These are phyloP conservation scores for Sus cebifrons DNA, from an alignment of 2,797 vertebrate genomes.

Conservation along the genomic window DNA sequence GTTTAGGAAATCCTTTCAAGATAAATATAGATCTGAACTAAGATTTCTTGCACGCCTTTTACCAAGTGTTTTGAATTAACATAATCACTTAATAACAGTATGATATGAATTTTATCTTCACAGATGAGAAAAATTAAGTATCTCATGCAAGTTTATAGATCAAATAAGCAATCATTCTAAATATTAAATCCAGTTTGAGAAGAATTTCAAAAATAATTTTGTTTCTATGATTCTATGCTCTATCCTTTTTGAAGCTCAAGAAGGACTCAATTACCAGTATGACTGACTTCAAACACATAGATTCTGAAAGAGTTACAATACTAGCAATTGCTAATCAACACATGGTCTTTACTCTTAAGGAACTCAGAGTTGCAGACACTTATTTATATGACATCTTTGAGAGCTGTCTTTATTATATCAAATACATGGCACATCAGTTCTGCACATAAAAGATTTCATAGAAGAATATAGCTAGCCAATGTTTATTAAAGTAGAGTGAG, in stretches of 20 bases:
- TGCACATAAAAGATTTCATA: background rate
- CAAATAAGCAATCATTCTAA: background rate
- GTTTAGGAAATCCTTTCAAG: background rate
- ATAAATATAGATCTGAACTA: background rate
- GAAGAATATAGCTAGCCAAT: background rate
- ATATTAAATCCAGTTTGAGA: conserved; percentile 40
- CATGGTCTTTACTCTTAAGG: conserved; percentile 36
- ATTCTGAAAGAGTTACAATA: conserved; percentile 51
- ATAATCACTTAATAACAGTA: background rate
- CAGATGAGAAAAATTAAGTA: conserved; percentile 52
- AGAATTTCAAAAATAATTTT: conserved; percentile 59
- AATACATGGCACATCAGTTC: background rate
- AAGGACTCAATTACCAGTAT: background rate
- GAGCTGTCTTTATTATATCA: background rate
- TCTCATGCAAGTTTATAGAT: conserved; percentile 23
- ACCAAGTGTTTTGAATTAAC: conserved; percentile 56
- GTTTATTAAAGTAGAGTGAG: background rate
- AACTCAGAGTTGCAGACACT: background rate
- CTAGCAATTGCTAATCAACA: background rate
- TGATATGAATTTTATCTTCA: conserved; percentile 33
- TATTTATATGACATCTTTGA: background rate
- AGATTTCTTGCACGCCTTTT: background rate
- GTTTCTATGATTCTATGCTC: background rate
- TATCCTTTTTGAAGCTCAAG: conserved; percentile 53
- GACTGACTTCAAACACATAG: conserved; percentile 10